Base-by-base conservation (phyloP, 2,888 invertebrate genomes). In the Drosophila multiciliata region DNA sequence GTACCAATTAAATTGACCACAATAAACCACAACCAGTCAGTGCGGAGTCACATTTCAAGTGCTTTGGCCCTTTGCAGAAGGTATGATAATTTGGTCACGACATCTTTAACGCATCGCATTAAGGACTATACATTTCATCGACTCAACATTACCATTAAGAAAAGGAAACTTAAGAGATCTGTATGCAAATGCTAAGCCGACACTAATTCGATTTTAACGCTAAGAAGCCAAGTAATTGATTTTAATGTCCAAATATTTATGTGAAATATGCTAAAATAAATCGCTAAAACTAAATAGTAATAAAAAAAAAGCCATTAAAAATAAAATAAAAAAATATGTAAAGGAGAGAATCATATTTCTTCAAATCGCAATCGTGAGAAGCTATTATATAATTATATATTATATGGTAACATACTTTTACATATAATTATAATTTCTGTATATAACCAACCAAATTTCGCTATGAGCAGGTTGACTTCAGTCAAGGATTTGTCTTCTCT, bases 1-100 rank as follows among this genome's bases (percentile, higher is more conserved):
- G 49, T 74, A 72, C 85, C 85, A 85, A 89, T 85, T 85, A 85
- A 89, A 89, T 74, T 84, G 82, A 73, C 66, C 42, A 75, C 61
- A 71, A 75, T 58, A 62, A 64, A 66, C 75, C 23, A 53, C 53
- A 59, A 53, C 54, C 66, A 64, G 62, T 65, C 66, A 62, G 62
- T 64, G 76, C 62, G 20, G 42, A 69, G 78, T 78, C 74, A 86
- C 83, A 80, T 77, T 85, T 65, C 64, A 57, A 74, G 60, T 54
- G 75, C 15, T 11, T 61, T 58, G 53, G 17, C 50, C 36, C 42
- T 52, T 36, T 54, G 17, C 36, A 17, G 9, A 26, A 12, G 38
- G 55, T 40, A 54, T 54, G 36, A 54, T 54, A 17, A 40, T 38
- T 40, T 55, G 36, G n/a, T 55, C 55, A 55, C 55, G 38, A 38